Conservation (phyloP, 1,140 invertebrate species). For the Wasmannia auropunctata region DNA sequence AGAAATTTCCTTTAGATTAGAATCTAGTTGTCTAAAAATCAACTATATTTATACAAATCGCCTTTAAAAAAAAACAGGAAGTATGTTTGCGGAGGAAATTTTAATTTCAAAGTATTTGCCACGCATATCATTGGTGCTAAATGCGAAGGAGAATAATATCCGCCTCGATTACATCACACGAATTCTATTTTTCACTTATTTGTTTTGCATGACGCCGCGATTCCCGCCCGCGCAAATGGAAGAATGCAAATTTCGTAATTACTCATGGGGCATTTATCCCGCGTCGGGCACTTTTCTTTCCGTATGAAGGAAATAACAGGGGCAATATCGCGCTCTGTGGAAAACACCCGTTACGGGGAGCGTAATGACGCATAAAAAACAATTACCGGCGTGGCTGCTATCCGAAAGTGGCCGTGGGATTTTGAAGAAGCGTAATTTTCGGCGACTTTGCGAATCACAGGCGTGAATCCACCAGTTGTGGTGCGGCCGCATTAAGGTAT, state of each 20-base stretch:
- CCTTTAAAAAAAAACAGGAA: background rate
- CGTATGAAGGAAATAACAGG: conserved; percentile 9
- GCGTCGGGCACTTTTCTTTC: conserved; percentile 14
- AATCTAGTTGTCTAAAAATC: background rate
- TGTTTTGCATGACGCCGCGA: conserved; percentile 43
- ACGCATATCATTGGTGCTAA: background rate
- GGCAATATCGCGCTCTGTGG: background rate
- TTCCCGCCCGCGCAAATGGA: conserved; percentile 10
- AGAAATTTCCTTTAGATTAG: too few species aligned
- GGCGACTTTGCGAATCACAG: background rate
- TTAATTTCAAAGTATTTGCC: background rate
- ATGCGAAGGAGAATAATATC: conserved; percentile 15
- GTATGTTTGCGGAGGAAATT: background rate
- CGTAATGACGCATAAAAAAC: conserved; percentile 14
- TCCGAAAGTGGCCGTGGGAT: background rate
- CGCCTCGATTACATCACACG: conserved; percentile 13
- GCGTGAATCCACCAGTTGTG: background rate
- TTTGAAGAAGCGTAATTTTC: conserved; percentile 29
- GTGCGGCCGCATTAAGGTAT: background rate
- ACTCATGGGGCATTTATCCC: conserved; percentile 30
- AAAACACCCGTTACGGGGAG: background rate
- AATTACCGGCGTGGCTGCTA: background rate
- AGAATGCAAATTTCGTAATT: conserved; percentile 52
- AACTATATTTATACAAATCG: background rate
- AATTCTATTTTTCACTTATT: conserved; percentile 21